These are phyloP conservation scores for Centruroides vittatus DNA, from an alignment of 1,140 invertebrate species.

Conservation along the genomic window DNA sequence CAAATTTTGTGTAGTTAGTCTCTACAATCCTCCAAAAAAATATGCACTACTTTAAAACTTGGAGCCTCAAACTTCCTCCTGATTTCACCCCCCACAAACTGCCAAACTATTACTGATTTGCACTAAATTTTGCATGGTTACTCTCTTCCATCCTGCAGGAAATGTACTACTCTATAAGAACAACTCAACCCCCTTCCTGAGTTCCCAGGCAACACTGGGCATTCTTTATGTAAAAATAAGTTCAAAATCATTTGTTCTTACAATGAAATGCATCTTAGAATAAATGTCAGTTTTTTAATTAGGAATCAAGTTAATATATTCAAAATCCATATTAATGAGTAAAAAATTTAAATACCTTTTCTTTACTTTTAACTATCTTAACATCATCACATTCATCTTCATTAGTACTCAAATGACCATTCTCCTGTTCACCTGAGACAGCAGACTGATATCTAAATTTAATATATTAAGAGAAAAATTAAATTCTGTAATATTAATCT, in stretches of 20 bases:
- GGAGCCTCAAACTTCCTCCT: too few relatives aligned
- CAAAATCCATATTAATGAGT: too few relatives aligned
- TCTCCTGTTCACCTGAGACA: slow-evolving; percentile 20
- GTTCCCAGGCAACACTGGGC: background rate
- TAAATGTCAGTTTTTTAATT: background rate
- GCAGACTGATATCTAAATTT: slow-evolving; percentile 15
- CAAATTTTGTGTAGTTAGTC: too few relatives aligned
- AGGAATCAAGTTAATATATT: too few relatives aligned
- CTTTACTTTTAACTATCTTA: slow-evolving; percentile 26
- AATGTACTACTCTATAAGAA: slow-evolving; percentile 20
- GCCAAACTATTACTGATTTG: too few relatives aligned
- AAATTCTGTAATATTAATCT: background rate
- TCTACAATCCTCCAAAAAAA: too few relatives aligned
- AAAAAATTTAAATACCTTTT: slow-evolving; percentile 15
- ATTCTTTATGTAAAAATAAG: background rate
- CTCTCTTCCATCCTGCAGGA: slow-evolving; percentile 33
- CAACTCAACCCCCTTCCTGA: background rate
- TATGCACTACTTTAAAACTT: too few relatives aligned
- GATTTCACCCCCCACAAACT: too few relatives aligned
- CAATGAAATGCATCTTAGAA: background rate
- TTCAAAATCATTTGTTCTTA: background rate
- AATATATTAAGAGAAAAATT: background rate
- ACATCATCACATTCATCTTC: slow-evolving; percentile 18
- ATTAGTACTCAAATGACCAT: slow-evolving; percentile 16
- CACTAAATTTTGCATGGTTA: too few relatives aligned